Conservation (phyloP, 2,888 invertebrate species). For the Netelia melanura region DNA sequence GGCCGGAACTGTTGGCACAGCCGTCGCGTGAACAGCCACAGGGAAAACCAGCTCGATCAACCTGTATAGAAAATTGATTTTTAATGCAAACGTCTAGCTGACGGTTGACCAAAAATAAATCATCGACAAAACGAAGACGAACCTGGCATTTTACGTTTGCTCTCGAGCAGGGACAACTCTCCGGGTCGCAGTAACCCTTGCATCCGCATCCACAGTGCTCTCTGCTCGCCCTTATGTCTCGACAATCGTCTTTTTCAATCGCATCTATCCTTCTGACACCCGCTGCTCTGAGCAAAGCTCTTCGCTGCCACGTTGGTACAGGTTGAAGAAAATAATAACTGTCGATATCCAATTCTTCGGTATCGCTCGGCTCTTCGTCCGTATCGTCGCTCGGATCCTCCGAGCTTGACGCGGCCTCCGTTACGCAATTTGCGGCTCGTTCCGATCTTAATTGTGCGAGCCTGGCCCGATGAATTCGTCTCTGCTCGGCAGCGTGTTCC, state of each 20-base stretch:
- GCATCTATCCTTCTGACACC: slow-evolving; percentile 97
- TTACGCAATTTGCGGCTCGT: slow-evolving; percentile 86
- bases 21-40: slow-evolving; percentile 98
- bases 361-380: slow-evolving; percentile 93
- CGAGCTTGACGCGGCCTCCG: slow-evolving; percentile 89
- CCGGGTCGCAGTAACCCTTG: slow-evolving; percentile 97
- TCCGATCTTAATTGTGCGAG: slow-evolving; percentile 90
- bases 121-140: slow-evolving; percentile 61
- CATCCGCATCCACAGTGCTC: slow-evolving; percentile 98
- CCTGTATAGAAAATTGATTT: slow-evolving; percentile 84
- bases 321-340: slow-evolving; percentile 97
- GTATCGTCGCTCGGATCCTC: slow-evolving; percentile 91
- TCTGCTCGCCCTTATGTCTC: slow-evolving; percentile 95
- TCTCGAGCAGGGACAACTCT: slow-evolving; percentile 97
- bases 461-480: slow-evolving; percentile 93
- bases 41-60: slow-evolving; percentile 97
- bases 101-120: background rate
- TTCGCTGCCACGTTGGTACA: slow-evolving; percentile 95
- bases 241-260: slow-evolving; percentile 96
- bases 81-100: no score
- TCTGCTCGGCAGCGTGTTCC: slow-evolving; percentile 96
- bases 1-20: slow-evolving; percentile 95
- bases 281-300: slow-evolving; percentile 95
- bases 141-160: slow-evolving; percentile 98
- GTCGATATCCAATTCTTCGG: slow-evolving; percentile 94